phyloP scores from a whole-genome alignment of 1,140 invertebrate genomes.

The Neodiprion lecontei region DNA sequence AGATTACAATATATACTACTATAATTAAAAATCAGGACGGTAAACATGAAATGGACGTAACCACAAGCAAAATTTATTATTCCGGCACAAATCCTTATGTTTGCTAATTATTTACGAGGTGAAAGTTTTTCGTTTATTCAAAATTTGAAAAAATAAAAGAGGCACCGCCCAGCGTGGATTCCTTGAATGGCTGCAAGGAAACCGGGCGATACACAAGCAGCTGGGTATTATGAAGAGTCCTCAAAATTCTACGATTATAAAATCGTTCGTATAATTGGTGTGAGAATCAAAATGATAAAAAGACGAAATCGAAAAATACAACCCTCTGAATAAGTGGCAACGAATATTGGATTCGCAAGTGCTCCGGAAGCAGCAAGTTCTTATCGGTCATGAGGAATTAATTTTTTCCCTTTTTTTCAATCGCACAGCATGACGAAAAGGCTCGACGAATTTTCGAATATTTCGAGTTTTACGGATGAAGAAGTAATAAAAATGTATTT shows the following conservation, averaged over 20 bases:
- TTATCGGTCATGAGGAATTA: background rate
- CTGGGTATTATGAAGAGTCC: slow-evolving; percentile 50
- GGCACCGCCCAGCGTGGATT: slow-evolving; percentile 54
- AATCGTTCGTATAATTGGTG: no score
- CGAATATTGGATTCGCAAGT: slow-evolving; percentile 2
- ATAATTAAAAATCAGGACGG: slow-evolving; percentile 4
- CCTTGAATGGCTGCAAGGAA: slow-evolving; percentile 63
- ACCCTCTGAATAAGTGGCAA: background rate
- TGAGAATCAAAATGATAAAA: background rate
- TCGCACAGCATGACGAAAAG: background rate
- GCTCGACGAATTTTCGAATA: slow-evolving; percentile 37
- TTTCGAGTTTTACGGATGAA: slow-evolving; percentile 28
- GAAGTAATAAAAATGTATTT: slow-evolving; percentile 31
- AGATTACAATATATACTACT: background rate
- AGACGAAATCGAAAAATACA: slow-evolving; percentile 7
- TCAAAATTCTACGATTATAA: slow-evolving; percentile 12
- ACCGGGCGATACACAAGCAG: slow-evolving; percentile 39
- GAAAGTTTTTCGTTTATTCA: slow-evolving; percentile 3
- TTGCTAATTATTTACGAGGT: background rate
- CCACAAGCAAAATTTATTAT: background rate
- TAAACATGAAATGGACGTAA: background rate
- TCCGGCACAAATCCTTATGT: background rate
- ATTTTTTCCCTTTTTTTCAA: background rate
- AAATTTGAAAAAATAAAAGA: slow-evolving; percentile 21
- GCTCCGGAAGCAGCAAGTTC: background rate